phyloP scores from a whole-genome alignment of 2,113 vertebrate genomes.

The Manacus vitellinus region DNA sequence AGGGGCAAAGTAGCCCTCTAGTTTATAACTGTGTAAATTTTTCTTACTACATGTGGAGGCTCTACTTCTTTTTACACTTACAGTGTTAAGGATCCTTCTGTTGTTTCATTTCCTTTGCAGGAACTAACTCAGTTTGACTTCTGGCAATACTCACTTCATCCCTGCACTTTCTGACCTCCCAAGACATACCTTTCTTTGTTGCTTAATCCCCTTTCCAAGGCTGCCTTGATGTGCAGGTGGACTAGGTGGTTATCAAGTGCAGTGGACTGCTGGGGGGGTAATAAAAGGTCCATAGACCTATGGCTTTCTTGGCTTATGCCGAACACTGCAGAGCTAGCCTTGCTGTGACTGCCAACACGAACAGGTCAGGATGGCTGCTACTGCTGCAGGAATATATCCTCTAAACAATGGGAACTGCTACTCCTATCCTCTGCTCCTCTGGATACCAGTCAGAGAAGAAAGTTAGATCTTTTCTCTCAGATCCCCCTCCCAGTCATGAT shows the following conservation, averaged over 20 bases:
- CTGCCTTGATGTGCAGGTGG: slow-evolving; percentile 13
- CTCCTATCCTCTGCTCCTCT: background rate
- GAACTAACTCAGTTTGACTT: slow-evolving; percentile 44
- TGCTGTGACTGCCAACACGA: background rate
- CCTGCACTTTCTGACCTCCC: slow-evolving; percentile 51
- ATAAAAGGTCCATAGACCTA: background rate
- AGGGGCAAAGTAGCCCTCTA: background rate
- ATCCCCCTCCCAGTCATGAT: background rate
- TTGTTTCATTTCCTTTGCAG: slow-evolving; percentile 38
- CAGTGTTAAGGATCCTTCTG: slow-evolving; percentile 2
- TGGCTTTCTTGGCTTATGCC: background rate
- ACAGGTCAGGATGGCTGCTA: background rate
- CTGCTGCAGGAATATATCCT: background rate
- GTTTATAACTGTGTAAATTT: background rate
- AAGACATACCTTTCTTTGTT: slow-evolving; percentile 28
- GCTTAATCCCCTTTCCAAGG: slow-evolving; percentile 7
- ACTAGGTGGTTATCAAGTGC: background rate
- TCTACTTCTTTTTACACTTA: background rate
- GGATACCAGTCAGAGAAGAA: background rate
- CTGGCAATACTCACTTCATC: slow-evolving; percentile 41
- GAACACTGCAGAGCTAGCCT: background rate
- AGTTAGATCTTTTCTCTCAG: background rate
- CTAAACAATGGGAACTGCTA: background rate
- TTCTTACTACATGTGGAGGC: background rate
- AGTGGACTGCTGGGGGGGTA: background rate